A percentile compares a stretch with the other conserved stretches of the same genome.
Evolutionary conservation across 2,888 invertebrate genomes (phyloP).

Genomic region (Nebria salina): DNA sequence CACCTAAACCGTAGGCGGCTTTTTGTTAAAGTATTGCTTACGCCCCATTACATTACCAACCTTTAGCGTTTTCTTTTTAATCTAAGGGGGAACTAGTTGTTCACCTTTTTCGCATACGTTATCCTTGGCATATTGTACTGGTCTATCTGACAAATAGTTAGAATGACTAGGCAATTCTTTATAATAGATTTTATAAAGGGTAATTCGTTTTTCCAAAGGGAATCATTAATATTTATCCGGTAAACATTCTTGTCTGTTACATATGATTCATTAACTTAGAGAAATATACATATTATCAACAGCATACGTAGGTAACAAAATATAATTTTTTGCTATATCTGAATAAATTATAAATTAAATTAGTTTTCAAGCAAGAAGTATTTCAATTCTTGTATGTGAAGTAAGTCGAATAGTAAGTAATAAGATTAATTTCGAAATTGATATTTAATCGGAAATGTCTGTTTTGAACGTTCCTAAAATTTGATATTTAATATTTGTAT

Average conservation of each 20-base stretch:
- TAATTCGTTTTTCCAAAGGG: not conserved
- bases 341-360: too few relatives aligned
- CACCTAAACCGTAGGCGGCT: not conserved
- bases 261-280: too few relatives aligned
- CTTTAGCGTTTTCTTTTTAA: conserved; percentile 53
- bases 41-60: conserved; percentile 56
- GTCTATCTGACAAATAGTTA: not conserved
- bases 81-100: conserved; percentile 30
- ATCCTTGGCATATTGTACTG: not conserved
- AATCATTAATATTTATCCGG: not conserved
- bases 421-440: too few relatives aligned
- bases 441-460: too few relatives aligned
- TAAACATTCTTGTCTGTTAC: not conserved
- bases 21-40: conserved; percentile 54
- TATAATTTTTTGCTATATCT: too few relatives aligned
- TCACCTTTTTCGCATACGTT: conserved; percentile 5
- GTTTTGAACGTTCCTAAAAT: too few relatives aligned
- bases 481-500: too few relatives aligned
- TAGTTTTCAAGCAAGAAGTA: too few relatives aligned
- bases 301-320: too few relatives aligned
- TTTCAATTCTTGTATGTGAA: too few relatives aligned
- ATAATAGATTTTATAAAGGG: not conserved
- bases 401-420: too few relatives aligned
- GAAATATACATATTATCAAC: too few relatives aligned
- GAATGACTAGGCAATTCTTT: not conserved